Evolutionary conservation across 2,888 invertebrate species (phyloP).

Genomic region (Thymelicus lineola): DNA sequence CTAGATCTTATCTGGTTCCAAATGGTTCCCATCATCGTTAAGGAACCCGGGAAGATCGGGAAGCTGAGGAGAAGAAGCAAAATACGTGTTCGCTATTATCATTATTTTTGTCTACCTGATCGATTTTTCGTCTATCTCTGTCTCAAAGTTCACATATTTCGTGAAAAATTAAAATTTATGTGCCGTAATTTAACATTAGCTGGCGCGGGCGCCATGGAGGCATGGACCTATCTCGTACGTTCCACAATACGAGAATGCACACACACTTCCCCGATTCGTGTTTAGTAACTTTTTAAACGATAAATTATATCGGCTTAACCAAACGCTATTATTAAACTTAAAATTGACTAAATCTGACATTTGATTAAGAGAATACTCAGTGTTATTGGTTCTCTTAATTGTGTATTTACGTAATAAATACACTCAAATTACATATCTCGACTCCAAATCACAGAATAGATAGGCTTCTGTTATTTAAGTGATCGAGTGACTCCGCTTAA

Average conservation of each 20-base stretch:
- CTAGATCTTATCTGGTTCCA: background rate
- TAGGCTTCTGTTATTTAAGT: conserved; percentile 50
- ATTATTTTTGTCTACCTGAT: too few relatives aligned
- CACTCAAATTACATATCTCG: conserved; percentile 54
- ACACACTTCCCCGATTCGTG: conserved; percentile 61
- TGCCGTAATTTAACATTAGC: conserved; percentile 70
- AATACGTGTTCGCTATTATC: too few relatives aligned
- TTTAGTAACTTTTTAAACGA: conserved; percentile 62
- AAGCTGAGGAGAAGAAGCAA: background rate
- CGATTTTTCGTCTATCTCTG: too few relatives aligned
- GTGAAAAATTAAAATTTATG: conserved; percentile 57
- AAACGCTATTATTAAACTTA: conserved; percentile 75
- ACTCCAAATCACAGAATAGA: conserved; percentile 48
- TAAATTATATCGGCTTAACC: conserved; percentile 77
- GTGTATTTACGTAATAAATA: conserved; percentile 59
- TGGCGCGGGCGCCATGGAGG: too few relatives aligned
- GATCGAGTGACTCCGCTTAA: conserved; percentile 51
- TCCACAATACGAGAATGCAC: conserved; percentile 40
- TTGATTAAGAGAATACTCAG: conserved; percentile 77
- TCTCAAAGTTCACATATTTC: background rate
- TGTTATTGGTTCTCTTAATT: conserved; percentile 60
- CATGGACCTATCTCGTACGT: conserved; percentile 33
- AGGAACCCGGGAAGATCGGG: background rate
- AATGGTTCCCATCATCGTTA: background rate
- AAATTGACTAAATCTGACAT: conserved; percentile 81